phyloP scores from a whole-genome alignment of 2,797 vertebrate species.

The Emys orbicularis region DNA sequence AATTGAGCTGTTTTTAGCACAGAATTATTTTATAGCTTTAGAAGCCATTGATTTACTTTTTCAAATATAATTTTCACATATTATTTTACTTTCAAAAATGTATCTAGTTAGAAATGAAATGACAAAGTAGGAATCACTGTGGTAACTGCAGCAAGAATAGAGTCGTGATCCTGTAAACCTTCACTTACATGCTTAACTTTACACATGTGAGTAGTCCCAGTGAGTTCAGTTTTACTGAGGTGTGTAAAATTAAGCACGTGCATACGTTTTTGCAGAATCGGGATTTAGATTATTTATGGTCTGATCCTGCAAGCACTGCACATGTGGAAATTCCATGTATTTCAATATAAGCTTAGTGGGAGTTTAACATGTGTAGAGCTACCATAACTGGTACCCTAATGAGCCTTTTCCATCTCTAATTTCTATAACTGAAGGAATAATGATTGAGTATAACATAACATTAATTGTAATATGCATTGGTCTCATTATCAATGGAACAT shows the following conservation, averaged over 20 bases:
- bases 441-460: background rate
- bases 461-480: background rate
- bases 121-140: background rate
- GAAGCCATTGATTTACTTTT: background rate
- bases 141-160: background rate
- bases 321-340: background rate
- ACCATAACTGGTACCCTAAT: background rate
- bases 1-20: background rate
- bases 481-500: background rate
- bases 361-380: background rate
- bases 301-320: background rate
- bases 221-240: background rate
- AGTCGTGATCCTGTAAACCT: background rate
- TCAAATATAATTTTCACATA: background rate
- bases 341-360: background rate
- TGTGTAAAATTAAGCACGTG: background rate
- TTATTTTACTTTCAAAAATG: background rate
- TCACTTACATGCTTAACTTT: background rate
- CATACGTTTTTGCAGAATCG: background rate
- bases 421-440: background rate
- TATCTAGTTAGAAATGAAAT: background rate
- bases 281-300: background rate
- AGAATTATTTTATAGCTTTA: background rate
- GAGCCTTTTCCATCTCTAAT: background rate
- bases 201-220: background rate